A percentile compares a stretch with the other conserved stretches of the same genome.
Conservation (phyloP, 1,140 invertebrate species). For the Lysiphlebus fabarum region DNA sequence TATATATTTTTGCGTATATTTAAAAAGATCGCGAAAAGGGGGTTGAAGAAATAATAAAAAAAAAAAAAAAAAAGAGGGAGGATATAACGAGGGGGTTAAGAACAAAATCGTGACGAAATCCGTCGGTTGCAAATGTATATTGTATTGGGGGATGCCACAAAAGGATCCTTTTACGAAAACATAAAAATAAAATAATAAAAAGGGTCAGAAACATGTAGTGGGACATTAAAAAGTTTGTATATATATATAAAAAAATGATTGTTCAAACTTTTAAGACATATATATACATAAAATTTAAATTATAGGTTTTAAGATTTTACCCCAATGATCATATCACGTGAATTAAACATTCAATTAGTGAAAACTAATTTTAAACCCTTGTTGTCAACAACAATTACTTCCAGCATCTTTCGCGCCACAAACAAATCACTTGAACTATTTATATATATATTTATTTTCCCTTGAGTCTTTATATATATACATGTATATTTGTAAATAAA, state of each 20-base stretch:
- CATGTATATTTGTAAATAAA: too few species aligned
- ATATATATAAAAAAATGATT: too few species aligned
- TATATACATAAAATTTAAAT: background rate
- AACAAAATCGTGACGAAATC: background rate
- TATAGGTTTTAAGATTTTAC: background rate
- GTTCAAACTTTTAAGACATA: too few species aligned
- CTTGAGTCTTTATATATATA: background rate
- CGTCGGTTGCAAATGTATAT: slow-evolving; percentile 10
- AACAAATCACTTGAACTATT: slow-evolving; percentile 14
- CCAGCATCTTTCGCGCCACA: slow-evolving; percentile 51
- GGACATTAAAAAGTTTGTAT: background rate
- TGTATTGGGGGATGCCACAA: slow-evolving; percentile 4
- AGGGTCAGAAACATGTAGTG: slow-evolving; percentile 2
- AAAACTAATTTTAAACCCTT: slow-evolving; percentile 49
- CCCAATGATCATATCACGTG: slow-evolving; percentile 9
- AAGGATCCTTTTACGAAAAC: slow-evolving; percentile 14
- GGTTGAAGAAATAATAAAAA: too few species aligned
- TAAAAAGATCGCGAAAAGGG: too few species aligned
- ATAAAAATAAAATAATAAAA: background rate
- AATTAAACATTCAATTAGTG: slow-evolving; percentile 57
- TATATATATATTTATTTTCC: background rate
- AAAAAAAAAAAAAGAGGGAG: too few species aligned
- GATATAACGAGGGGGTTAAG: too few species aligned
- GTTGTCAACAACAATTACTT: slow-evolving; percentile 56
- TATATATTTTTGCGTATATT: too few species aligned